A percentile compares a stretch with the other conserved stretches of the same genome.
Evolutionary conservation across 1,140 invertebrate genomes (phyloP).

Genomic region (Pararge aegeria): DNA sequence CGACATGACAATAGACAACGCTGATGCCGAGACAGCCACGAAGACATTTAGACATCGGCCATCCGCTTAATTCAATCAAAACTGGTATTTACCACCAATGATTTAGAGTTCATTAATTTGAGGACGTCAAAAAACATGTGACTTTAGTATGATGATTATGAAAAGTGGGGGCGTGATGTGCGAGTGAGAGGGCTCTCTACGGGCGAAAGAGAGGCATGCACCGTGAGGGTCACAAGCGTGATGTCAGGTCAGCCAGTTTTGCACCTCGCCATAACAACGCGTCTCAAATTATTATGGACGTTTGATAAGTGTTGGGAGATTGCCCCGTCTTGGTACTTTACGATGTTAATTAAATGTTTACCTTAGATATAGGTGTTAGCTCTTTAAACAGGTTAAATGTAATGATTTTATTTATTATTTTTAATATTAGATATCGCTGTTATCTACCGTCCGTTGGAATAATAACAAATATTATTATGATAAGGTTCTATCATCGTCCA

Average conservation of each 20-base stretch:
- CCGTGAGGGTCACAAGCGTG: slow-evolving; percentile 76
- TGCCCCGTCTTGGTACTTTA: slow-evolving; percentile 72
- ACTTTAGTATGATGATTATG: slow-evolving; percentile 73
- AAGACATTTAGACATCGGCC: slow-evolving; percentile 29
- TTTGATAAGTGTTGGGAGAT: slow-evolving; percentile 76
- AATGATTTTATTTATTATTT: slow-evolving; percentile 2
- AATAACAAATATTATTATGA: no score
- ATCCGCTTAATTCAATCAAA: slow-evolving; percentile 42
- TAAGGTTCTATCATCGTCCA: neutral
- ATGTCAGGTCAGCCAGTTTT: slow-evolving; percentile 72
- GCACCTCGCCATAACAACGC: slow-evolving; percentile 59
- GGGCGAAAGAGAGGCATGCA: slow-evolving; percentile 46
- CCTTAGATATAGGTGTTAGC: slow-evolving; percentile 27
- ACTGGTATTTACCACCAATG: slow-evolving; percentile 60
- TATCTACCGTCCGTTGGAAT: slow-evolving; percentile 2
- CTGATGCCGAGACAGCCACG: slow-evolving; percentile 52
- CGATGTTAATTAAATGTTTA: slow-evolving; percentile 72
- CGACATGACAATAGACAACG: slow-evolving; percentile 73
- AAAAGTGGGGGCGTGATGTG: slow-evolving; percentile 76
- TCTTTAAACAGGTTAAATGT: neutral
- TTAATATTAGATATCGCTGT: slow-evolving; percentile 24
- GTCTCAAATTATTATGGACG: slow-evolving; percentile 80
- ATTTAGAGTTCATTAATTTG: slow-evolving; percentile 75
- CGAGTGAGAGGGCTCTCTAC: slow-evolving; percentile 42
- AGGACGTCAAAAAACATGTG: slow-evolving; percentile 66